Base-by-base conservation (phyloP, 1,140 invertebrate species). In the Bombus pyrosoma region DNA sequence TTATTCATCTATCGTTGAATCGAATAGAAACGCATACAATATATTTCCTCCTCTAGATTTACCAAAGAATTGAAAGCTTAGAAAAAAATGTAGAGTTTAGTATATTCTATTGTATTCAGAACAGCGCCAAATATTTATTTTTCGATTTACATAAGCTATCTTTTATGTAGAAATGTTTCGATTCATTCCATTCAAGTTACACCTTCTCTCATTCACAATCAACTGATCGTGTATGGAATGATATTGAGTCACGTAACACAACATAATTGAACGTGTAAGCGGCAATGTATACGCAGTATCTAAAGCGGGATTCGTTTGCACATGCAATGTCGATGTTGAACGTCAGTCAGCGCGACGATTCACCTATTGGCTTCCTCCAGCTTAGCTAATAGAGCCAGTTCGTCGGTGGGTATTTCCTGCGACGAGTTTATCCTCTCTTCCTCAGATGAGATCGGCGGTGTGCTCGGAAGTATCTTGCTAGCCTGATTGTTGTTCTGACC, bases 341-440 rank as follows among this genome's bases (percentile, higher is more conserved):
- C n/a, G 57, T 57, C 69, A 53, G 57, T 66, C n/a, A 37, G 13
- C 13, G 39, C 25, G 74, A 68, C 34, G 59, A 77, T 90, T 93
- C 92, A 97, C 97, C 96, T 97, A 95, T 99, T 99, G 91, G 98
- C 98, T 92, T 98, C 98, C 96, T 99, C 98, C 96, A 99, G 97
- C 95, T 98, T 98, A 94, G 98, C 98, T 91, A 99, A 96, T 81
- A 99, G 96, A 96, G 97, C 97, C 96, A 98, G 96, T 94, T 98
- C 98, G 94, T 96, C 95, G 92, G 95, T 95, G 78, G 95, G 92
- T 90, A 94, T 92, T 87, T 91, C 93, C 91, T 91, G 88, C 83
- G 72, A 86, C 74, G 88, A 75, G 66, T 83, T 86, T 85, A 85
- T 85, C 75, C 68, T 84, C 66, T 91, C 82, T 81, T 89, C 82